Evolutionary conservation across 2,888 invertebrate genomes (phyloP).

Genomic region (Cryptocheilus praepositus): DNA sequence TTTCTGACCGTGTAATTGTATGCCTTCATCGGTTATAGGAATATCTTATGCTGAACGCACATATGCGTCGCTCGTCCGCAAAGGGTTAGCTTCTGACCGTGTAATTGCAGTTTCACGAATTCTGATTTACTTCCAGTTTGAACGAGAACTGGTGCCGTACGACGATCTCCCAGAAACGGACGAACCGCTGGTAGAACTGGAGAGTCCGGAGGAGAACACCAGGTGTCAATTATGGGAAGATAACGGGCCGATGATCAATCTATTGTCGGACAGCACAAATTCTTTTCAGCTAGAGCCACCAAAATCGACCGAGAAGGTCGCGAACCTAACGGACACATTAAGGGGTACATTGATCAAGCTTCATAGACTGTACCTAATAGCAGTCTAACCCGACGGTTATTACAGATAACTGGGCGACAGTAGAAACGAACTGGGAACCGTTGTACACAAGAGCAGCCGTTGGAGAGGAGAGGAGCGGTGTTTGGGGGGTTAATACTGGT

Average conservation of each 20-base stretch:
- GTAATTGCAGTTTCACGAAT: not conserved
- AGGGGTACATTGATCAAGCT: constrained; percentile 55
- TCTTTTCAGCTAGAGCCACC: constrained; percentile 58
- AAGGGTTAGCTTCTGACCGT: too few relatives aligned
- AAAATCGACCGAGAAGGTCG: constrained; percentile 60
- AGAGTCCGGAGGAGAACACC: constrained; percentile 64
- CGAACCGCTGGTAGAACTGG: constrained; percentile 68
- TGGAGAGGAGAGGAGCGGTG: constrained; percentile 72
- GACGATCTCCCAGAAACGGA: constrained; percentile 72
- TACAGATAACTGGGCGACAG: constrained; percentile 69
- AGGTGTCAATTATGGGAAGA: constrained; percentile 66
- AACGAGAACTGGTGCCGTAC: constrained; percentile 70
- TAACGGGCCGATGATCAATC: constrained; percentile 58
- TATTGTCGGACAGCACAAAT: constrained; percentile 55
- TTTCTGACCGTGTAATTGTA: too few relatives aligned
- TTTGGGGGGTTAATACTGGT: constrained; percentile 72
- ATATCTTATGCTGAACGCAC: too few relatives aligned
- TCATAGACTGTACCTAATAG: not conserved
- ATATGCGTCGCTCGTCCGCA: too few relatives aligned
- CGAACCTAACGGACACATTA: constrained; percentile 59
- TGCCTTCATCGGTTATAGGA: too few relatives aligned
- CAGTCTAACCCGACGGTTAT: constrained; percentile 2
- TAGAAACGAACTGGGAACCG: constrained; percentile 72
- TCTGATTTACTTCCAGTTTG: constrained; percentile 54
- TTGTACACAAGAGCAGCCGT: constrained; percentile 70